These are phyloP conservation scores for Recurvirostra avosetta DNA, from an alignment of 2,113 vertebrate species.

Conservation along the genomic window DNA sequence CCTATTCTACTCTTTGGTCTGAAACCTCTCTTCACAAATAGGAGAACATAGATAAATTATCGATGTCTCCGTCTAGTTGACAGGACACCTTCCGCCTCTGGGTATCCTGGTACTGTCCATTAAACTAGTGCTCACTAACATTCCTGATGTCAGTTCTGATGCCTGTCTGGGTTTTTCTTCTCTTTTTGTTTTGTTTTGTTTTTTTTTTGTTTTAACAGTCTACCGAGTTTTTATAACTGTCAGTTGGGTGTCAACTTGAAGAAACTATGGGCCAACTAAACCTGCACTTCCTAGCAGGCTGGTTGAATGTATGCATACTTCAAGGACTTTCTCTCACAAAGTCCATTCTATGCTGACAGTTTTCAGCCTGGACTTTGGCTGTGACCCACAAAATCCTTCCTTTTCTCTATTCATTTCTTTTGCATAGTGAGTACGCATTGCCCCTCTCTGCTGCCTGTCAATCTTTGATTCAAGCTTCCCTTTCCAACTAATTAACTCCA, in stretches of 20 bases:
- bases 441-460: not conserved
- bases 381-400: not conserved
- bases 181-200: not conserved
- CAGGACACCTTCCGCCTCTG: not conserved
- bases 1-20: not conserved
- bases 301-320: not conserved
- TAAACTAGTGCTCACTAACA: not conserved
- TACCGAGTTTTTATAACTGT: not conserved
- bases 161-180: not conserved
- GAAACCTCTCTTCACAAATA: not conserved
- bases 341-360: not conserved
- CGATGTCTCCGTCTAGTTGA: not conserved
- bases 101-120: not conserved
- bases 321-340: not conserved
- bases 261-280: not conserved
- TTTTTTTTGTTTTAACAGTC: not conserved
- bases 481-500: not conserved
- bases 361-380: not conserved
- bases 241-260: not conserved
- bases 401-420: not conserved
- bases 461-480: not conserved
- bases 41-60: not conserved
- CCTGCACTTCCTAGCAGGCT: not conserved
- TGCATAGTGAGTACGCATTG: not conserved
- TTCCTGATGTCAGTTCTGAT: not conserved